Conservation (phyloP, 2,888 invertebrate species). For the Drosophila paranaensis region DNA sequence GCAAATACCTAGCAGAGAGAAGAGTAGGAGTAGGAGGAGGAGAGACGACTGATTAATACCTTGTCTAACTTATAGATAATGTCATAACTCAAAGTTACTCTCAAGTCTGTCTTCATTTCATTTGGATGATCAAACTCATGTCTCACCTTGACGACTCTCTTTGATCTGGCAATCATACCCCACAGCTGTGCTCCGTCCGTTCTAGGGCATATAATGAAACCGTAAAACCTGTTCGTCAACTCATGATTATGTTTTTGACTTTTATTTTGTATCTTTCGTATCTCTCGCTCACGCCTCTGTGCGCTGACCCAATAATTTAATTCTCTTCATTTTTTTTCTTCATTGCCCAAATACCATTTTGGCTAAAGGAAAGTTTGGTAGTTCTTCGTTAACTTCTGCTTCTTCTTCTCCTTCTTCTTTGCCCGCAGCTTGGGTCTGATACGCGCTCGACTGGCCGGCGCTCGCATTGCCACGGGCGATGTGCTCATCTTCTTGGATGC, state of each 20-base stretch:
- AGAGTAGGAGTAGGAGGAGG: too few species aligned
- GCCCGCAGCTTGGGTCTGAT: constrained; percentile 91
- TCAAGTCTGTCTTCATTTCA: too few species aligned
- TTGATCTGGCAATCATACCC: constrained; percentile 24
- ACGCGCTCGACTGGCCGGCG: constrained; percentile 95
- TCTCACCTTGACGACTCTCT: not conserved
- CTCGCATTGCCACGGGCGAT: constrained; percentile 91
- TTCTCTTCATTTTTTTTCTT: constrained; percentile 31
- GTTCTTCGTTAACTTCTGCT: constrained; percentile 10
- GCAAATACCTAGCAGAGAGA: constrained; percentile 27
- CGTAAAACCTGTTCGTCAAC: constrained; percentile 78
- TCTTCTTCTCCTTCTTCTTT: not conserved
- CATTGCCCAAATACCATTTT: constrained; percentile 32
- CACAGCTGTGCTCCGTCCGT: not conserved
- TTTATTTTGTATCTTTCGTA: constrained; percentile 63
- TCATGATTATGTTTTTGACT: constrained; percentile 63
- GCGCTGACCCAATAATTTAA: constrained; percentile 72
- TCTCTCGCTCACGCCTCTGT: constrained; percentile 53
- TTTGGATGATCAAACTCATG: too few species aligned
- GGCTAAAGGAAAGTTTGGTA: constrained; percentile 68
- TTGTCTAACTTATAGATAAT: too few species aligned
- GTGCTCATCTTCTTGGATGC: constrained; percentile 95
- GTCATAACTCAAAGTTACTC: too few species aligned
- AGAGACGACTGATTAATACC: too few species aligned
- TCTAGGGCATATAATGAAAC: constrained; percentile 52